phyloP scores from a whole-genome alignment of 2,797 vertebrate genomes.

The Microctenopoma lineatum region DNA sequence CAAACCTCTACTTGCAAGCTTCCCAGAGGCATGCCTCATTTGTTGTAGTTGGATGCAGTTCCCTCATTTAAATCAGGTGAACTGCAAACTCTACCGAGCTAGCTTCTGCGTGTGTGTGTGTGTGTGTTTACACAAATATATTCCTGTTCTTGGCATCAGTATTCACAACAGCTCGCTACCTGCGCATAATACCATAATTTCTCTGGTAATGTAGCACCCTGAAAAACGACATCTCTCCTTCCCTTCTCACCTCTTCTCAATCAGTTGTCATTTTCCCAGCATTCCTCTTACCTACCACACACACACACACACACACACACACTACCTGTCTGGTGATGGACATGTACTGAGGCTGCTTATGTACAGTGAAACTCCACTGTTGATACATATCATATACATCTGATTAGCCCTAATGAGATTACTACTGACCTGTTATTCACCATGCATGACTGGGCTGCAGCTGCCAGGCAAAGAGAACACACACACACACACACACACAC shows the following conservation, averaged over 20 bases:
- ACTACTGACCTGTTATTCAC: conserved; percentile 71
- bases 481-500: conserved; percentile 6
- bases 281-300: conserved; percentile 25
- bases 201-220: conserved; percentile 69
- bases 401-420: conserved; percentile 78
- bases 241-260: conserved; percentile 57
- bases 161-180: conserved; percentile 70
- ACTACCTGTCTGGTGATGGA: conserved; percentile 34
- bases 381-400: conserved; percentile 78
- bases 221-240: conserved; percentile 67
- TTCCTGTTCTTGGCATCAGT: conserved; percentile 64
- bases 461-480: conserved; percentile 54
- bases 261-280: conserved; percentile 36
- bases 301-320: conserved; percentile 14
- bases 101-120: conserved; percentile 32
- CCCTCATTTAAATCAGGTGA: conserved; percentile 73
- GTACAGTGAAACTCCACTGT: conserved; percentile 54
- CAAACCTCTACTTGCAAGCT: conserved; percentile 43
- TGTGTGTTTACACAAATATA: conserved; percentile 65
- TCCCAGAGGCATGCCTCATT: conserved; percentile 62
- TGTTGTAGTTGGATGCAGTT: conserved; percentile 54
- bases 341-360: conserved; percentile 33
- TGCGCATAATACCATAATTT: conserved; percentile 75
- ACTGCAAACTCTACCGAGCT: conserved; percentile 42
- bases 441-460: conserved; percentile 61